Base-by-base conservation (phyloP, 2,888 invertebrate species). In the Apoda limacodes region DNA sequence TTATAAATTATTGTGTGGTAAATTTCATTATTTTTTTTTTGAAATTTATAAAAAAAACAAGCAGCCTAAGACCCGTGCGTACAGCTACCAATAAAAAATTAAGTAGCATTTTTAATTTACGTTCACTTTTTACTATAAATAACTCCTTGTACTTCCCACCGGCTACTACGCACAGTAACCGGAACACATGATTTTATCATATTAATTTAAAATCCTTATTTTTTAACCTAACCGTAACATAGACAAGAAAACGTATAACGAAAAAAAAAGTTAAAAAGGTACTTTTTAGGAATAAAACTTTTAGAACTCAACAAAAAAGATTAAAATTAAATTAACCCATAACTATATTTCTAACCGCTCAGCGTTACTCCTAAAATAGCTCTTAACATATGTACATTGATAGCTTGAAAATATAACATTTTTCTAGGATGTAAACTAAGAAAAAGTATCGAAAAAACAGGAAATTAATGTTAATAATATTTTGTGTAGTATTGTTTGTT, bases 211-310 rank as follows among this genome's bases (percentile, higher is more conserved):
- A 52, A 47, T 41, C 45, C 35, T 39, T 43, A 43, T 48, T 42
- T 42, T 53, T 55, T 60, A 63, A 45, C 39, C 48, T 56, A 60
- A 65, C 46, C 52, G 40, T 56, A 60, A 51, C 45, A 54, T 64
- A 64, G 54, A 57, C 52, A 64, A 41, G 43, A 55, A 56, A 54
- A 57, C 55, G 56, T 59, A 52, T 52, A 63, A 66, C 62, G 65
- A 68, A 66, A 61, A 62, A 52, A 54, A 55, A 55, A 48, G 48
- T 57, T 62, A n/a, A n/a, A 60, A 68, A 75, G 74, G 74, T 75
- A 75, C 72, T 53, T 65, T 61, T 61, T 75, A 80, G 78, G 78
- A 80, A 78, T 78, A 72, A 68, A 69, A 55, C 52, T 64, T 72
- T 67, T 61, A 71, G 68, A 69, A 60, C 46, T 66, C 65, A 72